These are phyloP conservation scores for Lutjanus argentimaculatus DNA, from an alignment of 2,797 vertebrate genomes.

Conservation along the genomic window DNA sequence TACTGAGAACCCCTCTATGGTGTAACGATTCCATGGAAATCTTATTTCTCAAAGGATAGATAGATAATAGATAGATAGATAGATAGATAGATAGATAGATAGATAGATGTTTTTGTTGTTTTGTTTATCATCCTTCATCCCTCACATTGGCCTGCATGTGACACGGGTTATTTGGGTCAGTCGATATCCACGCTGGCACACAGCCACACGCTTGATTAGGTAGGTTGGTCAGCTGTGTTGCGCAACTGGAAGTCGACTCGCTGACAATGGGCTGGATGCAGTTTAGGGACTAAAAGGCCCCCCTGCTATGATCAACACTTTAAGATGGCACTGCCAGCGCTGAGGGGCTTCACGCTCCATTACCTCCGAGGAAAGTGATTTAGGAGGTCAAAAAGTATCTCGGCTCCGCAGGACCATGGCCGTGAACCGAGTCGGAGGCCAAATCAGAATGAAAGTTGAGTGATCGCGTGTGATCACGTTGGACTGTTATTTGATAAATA, in stretches of 20 bases:
- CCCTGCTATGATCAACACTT: conserved; percentile 58
- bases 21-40: no score
- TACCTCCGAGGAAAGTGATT: conserved; percentile 62
- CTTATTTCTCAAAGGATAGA: neutral
- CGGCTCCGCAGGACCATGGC: conserved; percentile 19
- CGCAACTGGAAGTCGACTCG: conserved; percentile 61
- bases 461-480: conserved; percentile 7
- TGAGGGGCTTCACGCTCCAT: conserved; percentile 70
- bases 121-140: conserved; percentile 58
- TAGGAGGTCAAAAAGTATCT: conserved; percentile 62
- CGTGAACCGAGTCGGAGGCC: neutral
- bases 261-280: conserved; percentile 39
- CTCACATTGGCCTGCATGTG: conserved; percentile 60
- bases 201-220: conserved; percentile 80
- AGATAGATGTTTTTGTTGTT: conserved; percentile 20
- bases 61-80: neutral
- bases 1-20: no score
- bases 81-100: conserved; percentile 15
- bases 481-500: conserved; percentile 11
- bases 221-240: conserved; percentile 81
- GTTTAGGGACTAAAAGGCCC: conserved; percentile 50
- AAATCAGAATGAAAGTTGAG: conserved; percentile 40
- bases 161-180: conserved; percentile 78
- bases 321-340: conserved; percentile 63
- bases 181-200: conserved; percentile 74